Conservation (phyloP, 1,140 invertebrate species). For the Pseudobourletiella spinata region DNA sequence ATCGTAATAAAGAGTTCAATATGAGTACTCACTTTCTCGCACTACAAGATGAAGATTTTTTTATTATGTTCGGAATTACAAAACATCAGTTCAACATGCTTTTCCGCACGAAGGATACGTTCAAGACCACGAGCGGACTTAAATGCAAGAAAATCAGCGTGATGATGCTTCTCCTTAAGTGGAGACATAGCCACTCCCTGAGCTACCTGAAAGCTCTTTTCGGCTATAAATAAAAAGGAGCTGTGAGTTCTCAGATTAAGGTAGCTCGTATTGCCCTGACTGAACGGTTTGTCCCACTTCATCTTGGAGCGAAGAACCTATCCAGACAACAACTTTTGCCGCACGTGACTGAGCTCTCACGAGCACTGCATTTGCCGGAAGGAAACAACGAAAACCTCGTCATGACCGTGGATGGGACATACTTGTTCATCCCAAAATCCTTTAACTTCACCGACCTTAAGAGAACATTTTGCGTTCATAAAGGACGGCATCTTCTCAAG, state of each 20-base stretch:
- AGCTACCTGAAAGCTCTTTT: not conserved
- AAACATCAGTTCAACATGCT: not conserved
- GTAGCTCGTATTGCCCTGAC: not conserved
- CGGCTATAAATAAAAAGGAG: not conserved
- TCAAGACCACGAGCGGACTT: not conserved
- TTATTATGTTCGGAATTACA: not conserved
- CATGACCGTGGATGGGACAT: slow-evolving; percentile 11
- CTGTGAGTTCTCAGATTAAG: not conserved
- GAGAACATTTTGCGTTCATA: slow-evolving; percentile 12
- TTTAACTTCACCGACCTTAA: not conserved
- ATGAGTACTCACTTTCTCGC: not conserved
- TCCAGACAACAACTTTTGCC: not conserved
- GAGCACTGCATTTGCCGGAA: not conserved
- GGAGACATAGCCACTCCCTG: not conserved
- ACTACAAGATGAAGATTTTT: not conserved
- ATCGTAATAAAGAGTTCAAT: no score
- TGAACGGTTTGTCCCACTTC: not conserved
- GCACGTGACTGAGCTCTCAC: not conserved
- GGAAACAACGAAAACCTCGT: not conserved
- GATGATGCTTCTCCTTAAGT: not conserved
- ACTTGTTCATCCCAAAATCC: slow-evolving; percentile 12
- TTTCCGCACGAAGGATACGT: not conserved
- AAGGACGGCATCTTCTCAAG: slow-evolving; percentile 7
- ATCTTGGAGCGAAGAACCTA: not conserved
- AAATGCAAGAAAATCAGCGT: not conserved